Evolutionary conservation across 2,797 vertebrate genomes (phyloP).

Genomic region (Tympanoctomys barrerae): DNA sequence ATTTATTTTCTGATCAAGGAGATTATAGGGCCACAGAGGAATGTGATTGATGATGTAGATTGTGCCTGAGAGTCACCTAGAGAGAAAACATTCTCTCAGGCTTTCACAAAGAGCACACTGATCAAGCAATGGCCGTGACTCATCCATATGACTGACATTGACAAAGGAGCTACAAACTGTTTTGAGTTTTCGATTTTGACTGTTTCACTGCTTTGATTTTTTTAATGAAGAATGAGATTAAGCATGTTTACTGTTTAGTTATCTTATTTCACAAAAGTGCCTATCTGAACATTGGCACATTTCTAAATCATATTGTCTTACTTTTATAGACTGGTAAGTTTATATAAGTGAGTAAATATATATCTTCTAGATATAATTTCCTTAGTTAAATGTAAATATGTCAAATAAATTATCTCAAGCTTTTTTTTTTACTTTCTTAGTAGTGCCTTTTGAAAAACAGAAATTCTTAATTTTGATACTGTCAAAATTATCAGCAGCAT

Average conservation of each 20-base stretch:
- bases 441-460: not conserved
- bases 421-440: slow-evolving; percentile 19
- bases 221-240: not conserved
- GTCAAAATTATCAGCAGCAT: not conserved
- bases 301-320: slow-evolving; percentile 24
- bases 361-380: not conserved
- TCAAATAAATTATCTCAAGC: slow-evolving; percentile 18
- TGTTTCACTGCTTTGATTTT: no score
- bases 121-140: no score
- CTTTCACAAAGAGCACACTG: no score
- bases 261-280: not conserved
- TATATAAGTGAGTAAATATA: not conserved
- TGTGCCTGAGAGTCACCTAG: no score
- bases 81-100: no score
- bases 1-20: no score
- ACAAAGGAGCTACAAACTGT: not conserved
- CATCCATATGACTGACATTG: no score
- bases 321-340: not conserved
- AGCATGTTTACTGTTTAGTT: not conserved
- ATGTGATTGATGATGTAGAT: no score
- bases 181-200: no score
- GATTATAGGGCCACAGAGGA: no score
- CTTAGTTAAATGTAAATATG: not conserved
- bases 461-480: not conserved
- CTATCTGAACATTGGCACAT: not conserved